A percentile compares a stretch with the other conserved stretches of the same genome.
Conservation (phyloP, 2,888 invertebrate genomes). For the Abscondita cerata region DNA sequence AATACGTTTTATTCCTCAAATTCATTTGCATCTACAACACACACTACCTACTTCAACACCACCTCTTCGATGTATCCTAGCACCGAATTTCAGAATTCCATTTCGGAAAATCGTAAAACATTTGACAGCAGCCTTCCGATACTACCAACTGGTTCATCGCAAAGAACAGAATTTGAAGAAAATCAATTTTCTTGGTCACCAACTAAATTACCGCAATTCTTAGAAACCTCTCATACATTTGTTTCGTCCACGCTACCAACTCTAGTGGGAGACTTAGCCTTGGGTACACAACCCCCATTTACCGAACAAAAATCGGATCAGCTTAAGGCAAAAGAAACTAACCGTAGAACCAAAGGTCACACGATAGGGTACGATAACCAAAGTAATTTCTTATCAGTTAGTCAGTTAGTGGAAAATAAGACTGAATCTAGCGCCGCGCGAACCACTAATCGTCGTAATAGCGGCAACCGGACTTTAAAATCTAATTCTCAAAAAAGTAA, state of each 20-base stretch:
- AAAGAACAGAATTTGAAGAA: slow-evolving; percentile 53
- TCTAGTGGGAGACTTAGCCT: slow-evolving; percentile 67
- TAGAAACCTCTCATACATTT: slow-evolving; percentile 56
- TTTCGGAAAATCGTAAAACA: slow-evolving; percentile 41
- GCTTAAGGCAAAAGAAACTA: slow-evolving; percentile 31
- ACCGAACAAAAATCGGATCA: slow-evolving; percentile 52
- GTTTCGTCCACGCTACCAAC: slow-evolving; percentile 65
- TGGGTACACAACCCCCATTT: slow-evolving; percentile 50
- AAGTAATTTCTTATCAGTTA: slow-evolving; percentile 66
- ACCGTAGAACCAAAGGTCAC: slow-evolving; percentile 33
- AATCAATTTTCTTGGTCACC: slow-evolving; percentile 67
- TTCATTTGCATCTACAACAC: slow-evolving; percentile 42
- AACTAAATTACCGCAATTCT: slow-evolving; percentile 59
- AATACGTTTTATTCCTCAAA: slow-evolving; percentile 45
- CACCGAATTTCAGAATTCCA: slow-evolving; percentile 41
- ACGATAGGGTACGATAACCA: slow-evolving; percentile 48
- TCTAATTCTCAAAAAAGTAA: slow-evolving; percentile 26
- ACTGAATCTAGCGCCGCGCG: slow-evolving; percentile 43
- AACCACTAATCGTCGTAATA: slow-evolving; percentile 48
- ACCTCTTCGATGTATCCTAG: slow-evolving; percentile 41
- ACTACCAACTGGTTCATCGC: slow-evolving; percentile 43
- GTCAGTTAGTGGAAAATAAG: slow-evolving; percentile 68
- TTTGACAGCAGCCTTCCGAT: slow-evolving; percentile 42
- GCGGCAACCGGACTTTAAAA: slow-evolving; percentile 44
- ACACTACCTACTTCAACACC: slow-evolving; percentile 47